Percentiles rank a stretch among this genome's conserved stretches.
These are phyloP conservation scores for Nezara viridula DNA, from an alignment of 2,888 invertebrate species.

Conservation along the genomic window DNA sequence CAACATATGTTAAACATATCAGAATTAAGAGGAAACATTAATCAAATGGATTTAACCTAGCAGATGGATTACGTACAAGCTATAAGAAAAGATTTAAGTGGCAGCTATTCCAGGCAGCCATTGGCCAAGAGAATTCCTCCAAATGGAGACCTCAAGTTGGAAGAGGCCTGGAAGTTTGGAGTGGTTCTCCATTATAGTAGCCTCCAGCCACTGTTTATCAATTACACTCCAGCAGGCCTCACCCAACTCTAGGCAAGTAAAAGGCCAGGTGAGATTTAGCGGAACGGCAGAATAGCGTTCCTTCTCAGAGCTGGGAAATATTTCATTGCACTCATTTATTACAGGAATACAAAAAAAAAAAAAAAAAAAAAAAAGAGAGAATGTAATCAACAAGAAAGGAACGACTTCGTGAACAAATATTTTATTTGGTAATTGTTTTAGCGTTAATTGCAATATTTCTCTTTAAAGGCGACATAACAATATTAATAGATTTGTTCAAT, in stretches of 20 bases:
- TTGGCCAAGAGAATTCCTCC: not conserved
- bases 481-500: too few relatives aligned
- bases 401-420: too few relatives aligned
- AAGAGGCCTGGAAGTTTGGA: not conserved
- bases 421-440: too few relatives aligned
- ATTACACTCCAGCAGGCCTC: slow-evolving; percentile 8
- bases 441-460: too few relatives aligned
- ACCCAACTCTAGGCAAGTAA: not conserved
- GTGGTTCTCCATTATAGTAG: slow-evolving; percentile 21
- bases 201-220: slow-evolving; percentile 18
- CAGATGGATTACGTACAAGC: not conserved
- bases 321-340: not conserved
- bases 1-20: too few relatives aligned
- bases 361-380: too few relatives aligned
- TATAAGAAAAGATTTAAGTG: not conserved
- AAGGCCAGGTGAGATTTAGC: slow-evolving; percentile 11
- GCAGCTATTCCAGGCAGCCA: not conserved
- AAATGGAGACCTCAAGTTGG: slow-evolving; percentile 11
- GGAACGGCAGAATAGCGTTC: not conserved
- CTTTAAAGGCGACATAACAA: too few relatives aligned
- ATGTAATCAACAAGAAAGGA: too few relatives aligned
- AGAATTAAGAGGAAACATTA: too few relatives aligned
- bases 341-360: not conserved
- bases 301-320: not conserved
- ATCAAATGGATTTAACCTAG: not conserved